These are phyloP conservation scores for Tachuris rubrigastra DNA, from an alignment of 2,113 vertebrate genomes.

Conservation along the genomic window DNA sequence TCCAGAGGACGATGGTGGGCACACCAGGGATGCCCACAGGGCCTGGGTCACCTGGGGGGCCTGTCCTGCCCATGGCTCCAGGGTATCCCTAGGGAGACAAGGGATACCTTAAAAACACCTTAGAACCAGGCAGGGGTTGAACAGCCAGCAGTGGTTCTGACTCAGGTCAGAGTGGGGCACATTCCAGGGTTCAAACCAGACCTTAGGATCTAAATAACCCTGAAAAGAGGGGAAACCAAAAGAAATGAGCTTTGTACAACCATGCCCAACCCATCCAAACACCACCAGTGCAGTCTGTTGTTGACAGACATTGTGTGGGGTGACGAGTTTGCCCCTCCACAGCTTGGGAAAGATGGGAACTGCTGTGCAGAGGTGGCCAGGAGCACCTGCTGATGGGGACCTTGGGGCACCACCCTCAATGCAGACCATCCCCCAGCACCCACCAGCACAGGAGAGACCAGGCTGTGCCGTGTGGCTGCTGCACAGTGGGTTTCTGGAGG, in stretches of 20 bases:
- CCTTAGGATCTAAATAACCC: background rate
- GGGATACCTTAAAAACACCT: background rate
- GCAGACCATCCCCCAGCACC: background rate
- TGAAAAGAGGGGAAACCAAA: background rate
- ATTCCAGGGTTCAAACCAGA: background rate
- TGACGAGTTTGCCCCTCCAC: background rate
- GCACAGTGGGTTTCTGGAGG: background rate
- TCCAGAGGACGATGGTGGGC: conserved; percentile 84
- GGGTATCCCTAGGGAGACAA: conserved; percentile 71
- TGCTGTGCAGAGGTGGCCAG: background rate
- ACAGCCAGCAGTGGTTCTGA: background rate
- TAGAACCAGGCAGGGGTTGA: rapidly evolving
- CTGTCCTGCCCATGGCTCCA: conserved; percentile 73
- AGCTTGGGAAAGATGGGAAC: background rate
- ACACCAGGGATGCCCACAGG: conserved; percentile 76
- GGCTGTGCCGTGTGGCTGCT: background rate
- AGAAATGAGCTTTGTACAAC: background rate
- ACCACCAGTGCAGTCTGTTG: background rate
- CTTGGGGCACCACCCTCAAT: background rate
- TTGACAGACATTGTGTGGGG: background rate
- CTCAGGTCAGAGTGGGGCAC: background rate
- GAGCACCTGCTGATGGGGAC: background rate
- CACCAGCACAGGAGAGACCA: background rate
- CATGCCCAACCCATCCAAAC: background rate
- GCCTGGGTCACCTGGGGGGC: conserved; percentile 72